These are phyloP conservation scores for Masticophis lateralis DNA, from an alignment of 2,797 vertebrate genomes.

Conservation along the genomic window DNA sequence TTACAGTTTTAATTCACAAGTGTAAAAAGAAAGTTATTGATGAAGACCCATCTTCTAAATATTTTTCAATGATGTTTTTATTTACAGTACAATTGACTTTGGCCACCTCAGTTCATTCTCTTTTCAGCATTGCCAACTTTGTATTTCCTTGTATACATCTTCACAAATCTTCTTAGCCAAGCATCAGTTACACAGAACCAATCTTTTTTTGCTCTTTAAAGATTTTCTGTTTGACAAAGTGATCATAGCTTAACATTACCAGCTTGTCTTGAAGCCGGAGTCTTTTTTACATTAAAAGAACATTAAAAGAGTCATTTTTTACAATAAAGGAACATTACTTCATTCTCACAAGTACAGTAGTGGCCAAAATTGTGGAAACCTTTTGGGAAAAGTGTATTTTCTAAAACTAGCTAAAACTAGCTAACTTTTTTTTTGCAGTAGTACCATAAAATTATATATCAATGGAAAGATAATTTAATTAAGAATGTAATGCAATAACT, in stretches of 20 bases:
- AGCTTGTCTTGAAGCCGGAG: conserved; percentile 83
- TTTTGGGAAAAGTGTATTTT: too few species aligned
- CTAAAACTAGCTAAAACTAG: too few species aligned
- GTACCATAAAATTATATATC: too few species aligned
- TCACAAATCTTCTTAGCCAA: conserved; percentile 57
- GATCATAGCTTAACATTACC: conserved; percentile 86
- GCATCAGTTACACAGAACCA: conserved; percentile 80
- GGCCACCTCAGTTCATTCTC: conserved; percentile 64
- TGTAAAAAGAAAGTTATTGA: conserved; percentile 73
- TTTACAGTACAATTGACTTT: conserved; percentile 67
- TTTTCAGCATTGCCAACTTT: conserved; percentile 65
- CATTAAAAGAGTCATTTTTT: background rate
- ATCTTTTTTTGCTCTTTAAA: conserved; percentile 95
- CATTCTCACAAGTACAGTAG: conserved; percentile 84
- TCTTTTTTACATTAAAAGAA: conserved; percentile 83
- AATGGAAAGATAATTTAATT: too few species aligned
- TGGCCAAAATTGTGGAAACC: too few species aligned
- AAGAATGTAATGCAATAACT: too few species aligned
- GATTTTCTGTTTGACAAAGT: conserved; percentile 87
- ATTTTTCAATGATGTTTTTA: conserved; percentile 68
- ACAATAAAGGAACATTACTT: conserved; percentile 67
- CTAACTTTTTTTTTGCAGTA: too few species aligned
- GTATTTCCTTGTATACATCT: conserved; percentile 46
- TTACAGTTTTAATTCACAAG: conserved; percentile 68
- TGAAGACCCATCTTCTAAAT: conserved; percentile 65